A percentile compares a stretch with the other conserved stretches of the same genome.
These are phyloP conservation scores for Bubalus kerabau DNA, from an alignment of 2,113 vertebrate genomes.

Conservation along the genomic window DNA sequence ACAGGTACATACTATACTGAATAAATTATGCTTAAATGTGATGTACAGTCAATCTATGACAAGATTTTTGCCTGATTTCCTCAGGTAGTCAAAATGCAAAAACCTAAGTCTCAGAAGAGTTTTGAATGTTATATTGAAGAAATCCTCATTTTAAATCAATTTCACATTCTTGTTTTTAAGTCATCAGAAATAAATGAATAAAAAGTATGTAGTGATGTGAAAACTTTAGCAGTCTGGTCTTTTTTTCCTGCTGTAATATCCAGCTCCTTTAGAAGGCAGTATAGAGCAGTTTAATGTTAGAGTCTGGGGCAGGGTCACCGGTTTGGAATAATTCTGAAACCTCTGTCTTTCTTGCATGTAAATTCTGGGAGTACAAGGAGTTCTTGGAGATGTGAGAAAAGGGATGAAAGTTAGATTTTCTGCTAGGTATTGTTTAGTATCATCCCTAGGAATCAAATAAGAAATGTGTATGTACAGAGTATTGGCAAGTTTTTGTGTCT, in stretches of 20 bases:
- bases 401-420: not conserved
- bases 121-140: not conserved
- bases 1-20: not conserved
- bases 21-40: not conserved
- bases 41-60: not conserved
- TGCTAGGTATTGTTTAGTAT: not conserved
- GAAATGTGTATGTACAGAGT: not conserved
- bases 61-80: not conserved
- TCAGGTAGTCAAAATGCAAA: not conserved
- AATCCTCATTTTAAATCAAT: not conserved
- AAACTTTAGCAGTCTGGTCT: not conserved
- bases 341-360: not conserved
- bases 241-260: not conserved
- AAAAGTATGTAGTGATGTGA: not conserved
- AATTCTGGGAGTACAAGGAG: not conserved
- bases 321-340: not conserved
- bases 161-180: not conserved
- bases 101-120: not conserved
- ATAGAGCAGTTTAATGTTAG: slow-evolving; percentile 2
- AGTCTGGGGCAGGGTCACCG: not conserved
- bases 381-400: not conserved
- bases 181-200: not conserved
- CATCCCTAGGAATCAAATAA: not conserved
- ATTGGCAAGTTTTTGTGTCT: not conserved
- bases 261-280: slow-evolving; percentile 36